Evolutionary conservation across 2,888 invertebrate genomes (phyloP).

Genomic region (Ommatoiulus sabulosus): DNA sequence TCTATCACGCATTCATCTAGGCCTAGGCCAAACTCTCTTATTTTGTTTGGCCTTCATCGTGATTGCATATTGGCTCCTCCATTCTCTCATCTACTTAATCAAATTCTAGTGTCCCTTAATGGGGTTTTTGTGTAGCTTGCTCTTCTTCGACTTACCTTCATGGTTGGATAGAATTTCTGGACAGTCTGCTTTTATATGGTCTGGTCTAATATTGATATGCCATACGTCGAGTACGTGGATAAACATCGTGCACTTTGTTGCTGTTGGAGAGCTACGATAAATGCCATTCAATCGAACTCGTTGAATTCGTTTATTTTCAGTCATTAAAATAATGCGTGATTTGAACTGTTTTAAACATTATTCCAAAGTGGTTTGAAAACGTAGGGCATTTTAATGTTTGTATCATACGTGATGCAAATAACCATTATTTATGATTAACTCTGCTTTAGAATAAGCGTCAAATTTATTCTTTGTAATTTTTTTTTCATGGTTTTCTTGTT

Average conservation of each 20-base stretch:
- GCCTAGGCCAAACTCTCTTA: background rate
- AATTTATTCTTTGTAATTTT: no score
- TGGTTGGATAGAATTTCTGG: background rate
- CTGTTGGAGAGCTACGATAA: no score
- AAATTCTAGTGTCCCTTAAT: slow-evolving; percentile 15
- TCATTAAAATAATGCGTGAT: no score
- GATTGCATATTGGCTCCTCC: slow-evolving; percentile 2
- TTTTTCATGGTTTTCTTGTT: no score
- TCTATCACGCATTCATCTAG: background rate
- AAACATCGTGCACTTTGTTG: background rate
- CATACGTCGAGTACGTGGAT: background rate
- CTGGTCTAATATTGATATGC: background rate
- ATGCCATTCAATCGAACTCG: no score
- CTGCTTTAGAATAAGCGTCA: no score
- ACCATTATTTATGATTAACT: no score
- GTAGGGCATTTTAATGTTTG: no score
- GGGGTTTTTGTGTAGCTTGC: background rate
- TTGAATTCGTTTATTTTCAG: no score
- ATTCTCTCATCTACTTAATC: slow-evolving; percentile 29
- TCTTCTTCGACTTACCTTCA: background rate
- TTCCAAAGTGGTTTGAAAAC: no score
- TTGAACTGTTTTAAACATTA: no score
- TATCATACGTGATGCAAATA: no score
- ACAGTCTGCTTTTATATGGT: background rate
- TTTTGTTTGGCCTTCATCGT: background rate